phyloP scores from a whole-genome alignment of 2,113 vertebrate genomes.

The Phoxinus phoxinus region DNA sequence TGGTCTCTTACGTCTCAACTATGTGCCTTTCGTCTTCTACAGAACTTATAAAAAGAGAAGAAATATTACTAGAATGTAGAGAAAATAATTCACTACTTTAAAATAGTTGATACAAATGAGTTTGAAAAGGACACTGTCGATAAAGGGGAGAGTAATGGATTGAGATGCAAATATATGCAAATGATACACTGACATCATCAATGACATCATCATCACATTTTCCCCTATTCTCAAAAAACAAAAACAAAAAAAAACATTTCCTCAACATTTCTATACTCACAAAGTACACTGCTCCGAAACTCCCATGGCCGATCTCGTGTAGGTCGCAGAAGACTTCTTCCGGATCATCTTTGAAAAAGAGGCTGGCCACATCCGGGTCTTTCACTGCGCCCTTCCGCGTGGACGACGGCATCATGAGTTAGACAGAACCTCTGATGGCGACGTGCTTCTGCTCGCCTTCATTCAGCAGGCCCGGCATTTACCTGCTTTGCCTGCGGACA shows the following conservation, averaged over 20 bases:
- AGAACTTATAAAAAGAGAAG: background rate
- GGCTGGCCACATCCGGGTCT: constrained; percentile 77
- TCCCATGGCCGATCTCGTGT: constrained; percentile 84
- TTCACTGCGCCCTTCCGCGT: constrained; percentile 75
- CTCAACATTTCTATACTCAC: constrained; percentile 67
- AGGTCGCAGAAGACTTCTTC: constrained; percentile 83
- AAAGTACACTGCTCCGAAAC: constrained; percentile 84
- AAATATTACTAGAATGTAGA: background rate
- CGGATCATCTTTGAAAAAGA: constrained; percentile 84
- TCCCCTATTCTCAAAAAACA: constrained; percentile 42
- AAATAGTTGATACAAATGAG: background rate
- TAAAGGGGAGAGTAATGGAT: no score
- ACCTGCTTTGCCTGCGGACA: constrained; percentile 30
- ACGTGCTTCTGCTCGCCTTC: constrained; percentile 72
- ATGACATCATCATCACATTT: background rate
- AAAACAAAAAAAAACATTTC: constrained; percentile 45
- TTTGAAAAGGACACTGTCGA: background rate
- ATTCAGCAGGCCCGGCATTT: constrained; percentile 73
- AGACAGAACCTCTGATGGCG: constrained; percentile 68
- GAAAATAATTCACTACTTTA: background rate
- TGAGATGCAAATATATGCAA: no score
- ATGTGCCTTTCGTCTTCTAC: background rate
- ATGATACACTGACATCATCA: background rate
- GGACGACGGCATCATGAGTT: constrained; percentile 81
- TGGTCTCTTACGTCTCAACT: constrained; percentile 13